phyloP scores from a whole-genome alignment of 2,888 invertebrate genomes.

The Micoletzkya japonica region DNA sequence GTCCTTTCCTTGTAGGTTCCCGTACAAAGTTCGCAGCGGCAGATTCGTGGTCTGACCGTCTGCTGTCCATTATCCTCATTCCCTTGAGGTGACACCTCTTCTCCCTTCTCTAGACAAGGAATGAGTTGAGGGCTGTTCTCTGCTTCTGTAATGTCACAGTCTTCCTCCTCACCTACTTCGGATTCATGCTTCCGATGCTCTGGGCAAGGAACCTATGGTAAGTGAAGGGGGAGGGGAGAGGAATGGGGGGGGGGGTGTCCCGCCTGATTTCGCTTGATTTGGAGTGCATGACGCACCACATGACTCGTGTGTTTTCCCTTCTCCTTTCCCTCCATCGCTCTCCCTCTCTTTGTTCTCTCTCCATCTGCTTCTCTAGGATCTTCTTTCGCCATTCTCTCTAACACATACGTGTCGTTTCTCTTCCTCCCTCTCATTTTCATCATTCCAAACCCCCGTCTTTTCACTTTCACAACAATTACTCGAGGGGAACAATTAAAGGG shows the following conservation, averaged over 20 bases:
- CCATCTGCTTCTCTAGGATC: too few relatives aligned
- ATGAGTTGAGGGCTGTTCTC: slow-evolving; percentile 44
- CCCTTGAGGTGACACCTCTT: slow-evolving; percentile 17
- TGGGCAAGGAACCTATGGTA: slow-evolving; percentile 57
- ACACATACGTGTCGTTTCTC: not conserved
- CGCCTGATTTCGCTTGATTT: too few relatives aligned
- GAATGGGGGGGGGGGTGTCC: too few relatives aligned
- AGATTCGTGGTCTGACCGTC: slow-evolving; percentile 23
- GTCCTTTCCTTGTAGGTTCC: too few relatives aligned
- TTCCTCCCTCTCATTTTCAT: not conserved
- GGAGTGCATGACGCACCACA: too few relatives aligned
- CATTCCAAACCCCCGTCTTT: too few relatives aligned
- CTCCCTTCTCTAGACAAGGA: not conserved
- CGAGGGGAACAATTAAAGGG: not conserved
- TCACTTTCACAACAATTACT: not conserved
- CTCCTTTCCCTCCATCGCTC: too few relatives aligned
- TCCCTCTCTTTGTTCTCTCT: not conserved
- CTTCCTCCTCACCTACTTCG: slow-evolving; percentile 60
- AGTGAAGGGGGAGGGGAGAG: too few relatives aligned
- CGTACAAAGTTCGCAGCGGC: slow-evolving; percentile 26
- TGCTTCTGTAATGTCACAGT: slow-evolving; percentile 57
- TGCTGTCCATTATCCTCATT: slow-evolving; percentile 21
- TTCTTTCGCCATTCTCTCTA: too few relatives aligned
- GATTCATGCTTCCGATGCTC: slow-evolving; percentile 57
- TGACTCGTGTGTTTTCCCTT: not conserved